Evolutionary conservation across 2,888 invertebrate species (phyloP), one percentile per base, ranked within the genome.

Genomic region (Erynnis tages): DNA sequence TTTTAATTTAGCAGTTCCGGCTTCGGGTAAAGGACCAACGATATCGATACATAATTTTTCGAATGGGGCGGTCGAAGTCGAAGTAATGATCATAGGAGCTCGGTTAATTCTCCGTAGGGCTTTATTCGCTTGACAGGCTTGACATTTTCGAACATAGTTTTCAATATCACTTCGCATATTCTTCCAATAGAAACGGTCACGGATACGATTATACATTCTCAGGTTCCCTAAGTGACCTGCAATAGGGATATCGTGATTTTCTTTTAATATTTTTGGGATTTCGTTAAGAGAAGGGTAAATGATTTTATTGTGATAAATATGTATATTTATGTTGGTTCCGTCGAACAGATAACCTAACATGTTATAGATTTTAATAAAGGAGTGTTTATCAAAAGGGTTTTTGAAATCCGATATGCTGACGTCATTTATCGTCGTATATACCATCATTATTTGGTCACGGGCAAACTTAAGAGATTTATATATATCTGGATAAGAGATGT

Each of bases 41-140:
- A 63, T 53, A 41, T 65, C 65, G 0, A 63, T 35, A 11, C 54
- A 34, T 2, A 64, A 10, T 50, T 56, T 34, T 27, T 67, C 53
- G 17, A 59, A 62, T 1, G 65, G 61, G 4, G 23, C 14, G 17
- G 58, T 57, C 0, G 64, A 58, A 1, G 64, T 62, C 4, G 58
- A 21, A 2, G 66, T 66, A 1, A 67, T 66, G 21, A 57, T 41
- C 69, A 66, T 66, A 0, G 65, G 66, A 0, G 62, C 49, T 21
- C 44, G 40, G 35, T 61, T 62, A 1, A 44, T 40, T 52, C 41
- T 23, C 0, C 63, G 16, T 3, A 54, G 34, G 0, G 61, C 56
- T 58, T 62, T 63, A 37, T 63, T 62, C 8, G 7, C 3, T 53
- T 64, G 63, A 17, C 64, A 65, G 1, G 14, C 14, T 0, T 5